Evolutionary conservation across 2,797 vertebrate genomes (phyloP).

Genomic region (Hybognathus amarus): DNA sequence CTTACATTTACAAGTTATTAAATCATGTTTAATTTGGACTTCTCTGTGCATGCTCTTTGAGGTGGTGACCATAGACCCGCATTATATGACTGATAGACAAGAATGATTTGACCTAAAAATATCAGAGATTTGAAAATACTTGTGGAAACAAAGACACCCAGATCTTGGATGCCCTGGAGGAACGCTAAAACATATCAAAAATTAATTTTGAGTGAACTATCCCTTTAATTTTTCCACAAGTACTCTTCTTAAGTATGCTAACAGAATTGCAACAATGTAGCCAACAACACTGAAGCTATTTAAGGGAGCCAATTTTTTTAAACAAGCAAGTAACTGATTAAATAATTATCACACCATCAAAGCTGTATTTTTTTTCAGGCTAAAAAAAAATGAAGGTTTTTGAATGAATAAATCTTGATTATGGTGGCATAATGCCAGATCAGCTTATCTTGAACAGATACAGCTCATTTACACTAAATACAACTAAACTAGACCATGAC

Average conservation of each 20-base stretch:
- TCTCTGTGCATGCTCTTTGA: too few species aligned
- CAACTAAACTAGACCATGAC: slow-evolving; percentile 16
- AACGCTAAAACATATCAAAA: too few species aligned
- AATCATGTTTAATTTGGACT: too few species aligned
- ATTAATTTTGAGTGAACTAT: too few species aligned
- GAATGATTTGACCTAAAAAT: too few species aligned
- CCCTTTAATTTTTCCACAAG: background rate
- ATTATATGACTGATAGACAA: too few species aligned
- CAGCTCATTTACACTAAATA: slow-evolving; percentile 27
- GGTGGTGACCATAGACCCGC: too few species aligned
- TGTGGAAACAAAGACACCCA: too few species aligned
- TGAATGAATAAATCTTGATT: slow-evolving; percentile 30
- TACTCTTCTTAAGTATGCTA: background rate
- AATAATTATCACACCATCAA: slow-evolving; percentile 22
- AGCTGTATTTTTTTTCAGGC: background rate
- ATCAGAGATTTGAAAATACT: too few species aligned
- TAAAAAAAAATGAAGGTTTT: background rate
- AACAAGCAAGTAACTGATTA: slow-evolving; percentile 14
- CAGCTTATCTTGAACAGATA: slow-evolving; percentile 7
- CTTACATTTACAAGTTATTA: too few species aligned
- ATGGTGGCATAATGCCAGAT: slow-evolving; percentile 12
- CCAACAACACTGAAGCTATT: background rate
- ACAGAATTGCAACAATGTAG: background rate
- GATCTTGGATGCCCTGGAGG: too few species aligned
- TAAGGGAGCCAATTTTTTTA: background rate